Conservation (phyloP, 92 coral and sea anemone genomes). For the Palythoa grandis region DNA sequence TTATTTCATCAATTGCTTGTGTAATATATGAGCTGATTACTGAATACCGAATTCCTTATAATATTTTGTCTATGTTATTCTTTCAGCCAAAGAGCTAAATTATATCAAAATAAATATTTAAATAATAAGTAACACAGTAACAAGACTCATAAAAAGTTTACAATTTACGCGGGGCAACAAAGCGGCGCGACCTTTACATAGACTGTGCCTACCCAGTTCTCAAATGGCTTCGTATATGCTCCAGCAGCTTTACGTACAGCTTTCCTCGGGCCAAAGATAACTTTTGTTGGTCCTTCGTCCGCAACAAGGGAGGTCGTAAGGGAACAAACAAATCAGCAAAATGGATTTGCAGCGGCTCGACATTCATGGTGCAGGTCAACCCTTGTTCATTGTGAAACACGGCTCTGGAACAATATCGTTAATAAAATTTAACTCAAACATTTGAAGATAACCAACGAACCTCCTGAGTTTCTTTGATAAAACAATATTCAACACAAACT, state of each 20-base stretch:
- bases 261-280: slow-evolving; percentile 19
- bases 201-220: slow-evolving; percentile 26
- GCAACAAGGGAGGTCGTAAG: slow-evolving; percentile 60
- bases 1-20: no score
- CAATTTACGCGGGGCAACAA: no score
- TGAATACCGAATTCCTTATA: no score
- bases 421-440: background rate
- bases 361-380: slow-evolving; percentile 69
- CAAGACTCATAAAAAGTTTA: no score
- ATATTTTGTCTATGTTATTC: no score
- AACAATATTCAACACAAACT: no score
- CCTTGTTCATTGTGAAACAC: slow-evolving; percentile 78
- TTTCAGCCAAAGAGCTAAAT: no score
- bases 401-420: slow-evolving; percentile 61
- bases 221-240: slow-evolving; percentile 30
- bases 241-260: slow-evolving; percentile 12
- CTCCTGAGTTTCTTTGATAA: no score
- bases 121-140: no score
- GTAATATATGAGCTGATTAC: no score
- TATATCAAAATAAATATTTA: no score
- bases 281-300: slow-evolving; percentile 41
- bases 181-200: background rate
- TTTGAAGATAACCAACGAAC: background rate
- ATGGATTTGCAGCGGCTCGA: slow-evolving; percentile 66
- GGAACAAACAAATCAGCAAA: slow-evolving; percentile 89